Evolutionary conservation across 2,888 invertebrate genomes (phyloP).

Genomic region (Lithophane semibrunnea): DNA sequence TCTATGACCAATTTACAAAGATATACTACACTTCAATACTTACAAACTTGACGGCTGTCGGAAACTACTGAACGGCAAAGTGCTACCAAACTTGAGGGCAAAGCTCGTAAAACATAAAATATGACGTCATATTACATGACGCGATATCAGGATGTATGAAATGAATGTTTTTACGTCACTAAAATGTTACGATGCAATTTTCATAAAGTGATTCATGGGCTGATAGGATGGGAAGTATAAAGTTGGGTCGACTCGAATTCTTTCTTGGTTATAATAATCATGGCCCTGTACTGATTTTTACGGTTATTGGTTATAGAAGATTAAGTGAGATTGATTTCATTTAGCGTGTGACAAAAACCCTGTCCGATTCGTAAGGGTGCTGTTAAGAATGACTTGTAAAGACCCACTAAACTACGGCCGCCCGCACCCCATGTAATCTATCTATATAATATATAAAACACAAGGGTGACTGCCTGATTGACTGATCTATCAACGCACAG

Average conservation of each 20-base stretch:
- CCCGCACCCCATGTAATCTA: too few relatives aligned
- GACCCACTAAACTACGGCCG: too few relatives aligned
- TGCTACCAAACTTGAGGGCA: slow-evolving; percentile 50
- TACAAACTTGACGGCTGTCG: slow-evolving; percentile 52
- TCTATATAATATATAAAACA: too few relatives aligned
- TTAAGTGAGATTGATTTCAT: neutral
- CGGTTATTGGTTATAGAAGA: neutral
- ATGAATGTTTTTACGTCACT: slow-evolving; percentile 68
- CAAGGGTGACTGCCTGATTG: too few relatives aligned
- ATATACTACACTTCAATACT: slow-evolving; percentile 54
- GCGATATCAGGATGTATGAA: slow-evolving; percentile 61
- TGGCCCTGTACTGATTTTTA: neutral
- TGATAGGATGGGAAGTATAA: slow-evolving; percentile 32
- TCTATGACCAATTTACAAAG: slow-evolving; percentile 34
- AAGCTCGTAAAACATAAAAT: slow-evolving; percentile 67
- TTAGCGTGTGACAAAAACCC: too few relatives aligned
- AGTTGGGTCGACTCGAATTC: slow-evolving; percentile 3
- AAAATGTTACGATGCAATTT: slow-evolving; percentile 70
- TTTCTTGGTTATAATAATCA: neutral
- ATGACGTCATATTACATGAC: slow-evolving; percentile 62
- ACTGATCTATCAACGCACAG: too few relatives aligned
- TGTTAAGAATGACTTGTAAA: too few relatives aligned
- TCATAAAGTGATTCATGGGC: slow-evolving; percentile 60
- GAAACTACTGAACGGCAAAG: slow-evolving; percentile 54
- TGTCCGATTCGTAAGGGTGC: too few relatives aligned